Evolutionary conservation across 2,888 invertebrate species (phyloP).

Genomic region (Eristalinus aeneus): DNA sequence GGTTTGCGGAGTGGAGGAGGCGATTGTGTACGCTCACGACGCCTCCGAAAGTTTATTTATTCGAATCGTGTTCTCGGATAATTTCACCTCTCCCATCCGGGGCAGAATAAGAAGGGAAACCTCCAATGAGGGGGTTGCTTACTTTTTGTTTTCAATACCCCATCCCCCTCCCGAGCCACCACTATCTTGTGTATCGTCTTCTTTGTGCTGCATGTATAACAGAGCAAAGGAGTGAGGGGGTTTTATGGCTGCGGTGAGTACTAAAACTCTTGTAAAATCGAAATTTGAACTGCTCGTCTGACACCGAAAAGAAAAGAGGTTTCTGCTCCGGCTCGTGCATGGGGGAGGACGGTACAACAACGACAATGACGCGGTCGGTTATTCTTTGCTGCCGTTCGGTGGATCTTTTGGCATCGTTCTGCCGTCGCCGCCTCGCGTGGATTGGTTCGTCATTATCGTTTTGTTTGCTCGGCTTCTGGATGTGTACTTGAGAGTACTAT

Average conservation of each 20-base stretch:
- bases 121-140: slow-evolving; percentile 21
- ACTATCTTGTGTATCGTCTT: slow-evolving; percentile 22
- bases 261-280: slow-evolving; percentile 67
- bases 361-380: background rate
- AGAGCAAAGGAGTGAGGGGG: slow-evolving; percentile 34
- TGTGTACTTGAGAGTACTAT: slow-evolving; percentile 23
- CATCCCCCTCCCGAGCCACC: no score
- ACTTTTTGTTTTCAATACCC: slow-evolving; percentile 38
- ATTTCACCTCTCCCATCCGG: slow-evolving; percentile 24
- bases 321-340: background rate
- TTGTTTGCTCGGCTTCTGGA: slow-evolving; percentile 54
- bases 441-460: slow-evolving; percentile 65
- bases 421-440: background rate
- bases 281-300: slow-evolving; percentile 68
- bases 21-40: background rate
- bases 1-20: background rate
- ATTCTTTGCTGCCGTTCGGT: background rate
- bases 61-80: slow-evolving; percentile 68
- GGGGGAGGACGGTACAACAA: background rate
- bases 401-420: background rate
- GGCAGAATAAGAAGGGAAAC: background rate
- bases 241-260: slow-evolving; percentile 48
- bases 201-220: background rate
- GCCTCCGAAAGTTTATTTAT: slow-evolving; percentile 59
- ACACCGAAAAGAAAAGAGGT: slow-evolving; percentile 8